Evolutionary conservation across 2,888 invertebrate genomes (phyloP).

Genomic region (Adelognathus sp.): DNA sequence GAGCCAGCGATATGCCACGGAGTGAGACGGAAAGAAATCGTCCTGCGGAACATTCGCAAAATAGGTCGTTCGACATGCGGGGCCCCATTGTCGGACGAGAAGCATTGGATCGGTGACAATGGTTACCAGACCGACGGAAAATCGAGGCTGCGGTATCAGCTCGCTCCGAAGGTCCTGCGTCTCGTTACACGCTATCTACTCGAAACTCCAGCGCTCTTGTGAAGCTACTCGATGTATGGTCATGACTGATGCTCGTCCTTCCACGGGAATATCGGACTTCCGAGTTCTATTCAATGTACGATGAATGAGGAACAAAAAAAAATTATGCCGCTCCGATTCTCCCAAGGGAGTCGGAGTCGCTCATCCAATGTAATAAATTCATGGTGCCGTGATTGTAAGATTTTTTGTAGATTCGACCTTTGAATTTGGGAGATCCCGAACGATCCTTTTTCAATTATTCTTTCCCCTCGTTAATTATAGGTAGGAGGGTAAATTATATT

Average conservation of each 20-base stretch:
- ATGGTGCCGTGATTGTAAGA: too few relatives aligned
- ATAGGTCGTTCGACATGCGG: constrained; percentile 75
- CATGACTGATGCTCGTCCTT: not conserved
- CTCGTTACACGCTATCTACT: constrained; percentile 32
- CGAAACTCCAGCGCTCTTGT: not conserved
- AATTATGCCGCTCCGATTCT: too few relatives aligned
- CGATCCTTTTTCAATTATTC: too few relatives aligned
- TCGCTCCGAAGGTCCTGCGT: constrained; percentile 12
- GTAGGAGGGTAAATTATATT: too few relatives aligned
- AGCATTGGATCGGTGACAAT: constrained; percentile 67
- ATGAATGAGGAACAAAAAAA: not conserved
- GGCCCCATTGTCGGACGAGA: constrained; percentile 72
- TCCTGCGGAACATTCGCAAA: constrained; percentile 60
- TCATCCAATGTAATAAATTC: too few relatives aligned
- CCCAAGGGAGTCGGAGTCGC: too few relatives aligned
- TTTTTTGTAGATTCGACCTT: too few relatives aligned
- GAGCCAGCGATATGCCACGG: not conserved
- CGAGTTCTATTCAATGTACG: not conserved
- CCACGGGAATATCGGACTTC: not conserved
- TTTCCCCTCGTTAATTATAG: too few relatives aligned
- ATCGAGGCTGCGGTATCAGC: constrained; percentile 12
- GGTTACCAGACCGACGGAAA: not conserved
- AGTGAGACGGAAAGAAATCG: not conserved
- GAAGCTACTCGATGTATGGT: not conserved
- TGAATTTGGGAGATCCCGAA: too few relatives aligned